Evolutionary conservation across 1,140 invertebrate genomes (phyloP), one percentile per base, ranked within the genome.

Genomic region (Chironomus tepperi): DNA sequence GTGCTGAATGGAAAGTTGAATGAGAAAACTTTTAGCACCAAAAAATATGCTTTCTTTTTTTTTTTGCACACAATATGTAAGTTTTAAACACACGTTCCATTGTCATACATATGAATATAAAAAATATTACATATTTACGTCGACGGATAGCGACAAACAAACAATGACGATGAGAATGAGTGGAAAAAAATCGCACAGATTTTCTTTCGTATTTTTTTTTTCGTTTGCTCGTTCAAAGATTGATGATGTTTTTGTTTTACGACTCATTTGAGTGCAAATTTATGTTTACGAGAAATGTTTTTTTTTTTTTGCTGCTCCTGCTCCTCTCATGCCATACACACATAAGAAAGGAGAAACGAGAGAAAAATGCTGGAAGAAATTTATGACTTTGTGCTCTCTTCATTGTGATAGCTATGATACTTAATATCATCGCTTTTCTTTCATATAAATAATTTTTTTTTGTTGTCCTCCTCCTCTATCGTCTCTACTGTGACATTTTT

Each of bases 191-290:
- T 57, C n/a, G 47, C 47, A 57, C 47, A 57, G 47, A 57, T 57
- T 57, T 57, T 57, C 47, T 57, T 57, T 57, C 47, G n/a, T 57
- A 57, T 57, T 70, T 70, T 70, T 70, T 15, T 9, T 70, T 70
- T 70, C 19, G 65, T 70, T 18, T 70, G 65, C 16, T 18, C 16
- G 16, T 70, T 70, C 19, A 70, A 21, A 70, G 65, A 70, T 70
- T 70, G 65, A 70, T 70, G 65, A 70, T 70, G 65, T 70, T 70
- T 70, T 70, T 70, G 65, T 70, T 70, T 70, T 70, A 70, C 19
- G 65, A 70, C 65, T 70, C 65, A 70, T 70, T 70, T 70, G 65
- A 70, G 65, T 70, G 65, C 65, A 70, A 70, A 70, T 70, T 70
- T 70, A 70, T 70, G 65, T 70, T 70, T 70, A 70, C 65, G 19